A percentile compares a stretch with the other conserved stretches of the same genome.
phyloP scores from a whole-genome alignment of 2,113 vertebrate genomes.

The Istiophorus platypterus region DNA sequence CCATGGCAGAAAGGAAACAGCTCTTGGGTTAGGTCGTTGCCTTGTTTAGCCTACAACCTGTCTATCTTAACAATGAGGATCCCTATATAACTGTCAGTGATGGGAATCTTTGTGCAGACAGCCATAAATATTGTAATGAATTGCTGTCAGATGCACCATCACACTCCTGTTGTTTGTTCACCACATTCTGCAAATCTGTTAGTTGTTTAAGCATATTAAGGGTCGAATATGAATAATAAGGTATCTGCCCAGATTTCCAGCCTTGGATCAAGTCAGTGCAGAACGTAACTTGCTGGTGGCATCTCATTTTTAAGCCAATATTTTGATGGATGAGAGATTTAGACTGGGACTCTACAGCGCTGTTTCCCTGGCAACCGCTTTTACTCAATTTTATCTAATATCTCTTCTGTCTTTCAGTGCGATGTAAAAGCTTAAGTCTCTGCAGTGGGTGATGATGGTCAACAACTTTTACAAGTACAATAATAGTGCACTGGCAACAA shows the following conservation, averaged over 20 bases:
- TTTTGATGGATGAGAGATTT: conserved; percentile 80
- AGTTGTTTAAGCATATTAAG: conserved; percentile 1
- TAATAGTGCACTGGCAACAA: conserved; percentile 15
- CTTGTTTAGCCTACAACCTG: conserved; percentile 31
- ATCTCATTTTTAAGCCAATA: conserved; percentile 64
- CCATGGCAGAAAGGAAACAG: conserved; percentile 14
- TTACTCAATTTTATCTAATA: conserved; percentile 73
- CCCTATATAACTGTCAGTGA: conserved; percentile 25
- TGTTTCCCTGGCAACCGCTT: conserved; percentile 85
- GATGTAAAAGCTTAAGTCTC: conserved; percentile 48
- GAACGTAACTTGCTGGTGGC: conserved; percentile 47
- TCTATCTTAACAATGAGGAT: conserved; percentile 54
- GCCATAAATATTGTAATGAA: conserved; percentile 21
- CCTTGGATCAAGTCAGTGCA: conserved; percentile 18
- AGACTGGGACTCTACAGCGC: conserved; percentile 64
- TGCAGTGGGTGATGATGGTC: conserved; percentile 47
- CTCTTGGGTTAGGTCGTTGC: conserved; percentile 23
- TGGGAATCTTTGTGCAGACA: conserved; percentile 4
- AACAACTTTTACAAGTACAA: conserved; percentile 40
- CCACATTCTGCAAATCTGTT: not conserved
- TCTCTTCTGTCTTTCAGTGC: conserved; percentile 66
- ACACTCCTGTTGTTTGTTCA: conserved; percentile 30
- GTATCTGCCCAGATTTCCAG: conserved; percentile 19
- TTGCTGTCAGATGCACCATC: conserved; percentile 26
- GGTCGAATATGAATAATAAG: conserved; percentile 21